Evolutionary conservation across 2,113 vertebrate genomes (phyloP).

Genomic region (Rutilus rutilus): DNA sequence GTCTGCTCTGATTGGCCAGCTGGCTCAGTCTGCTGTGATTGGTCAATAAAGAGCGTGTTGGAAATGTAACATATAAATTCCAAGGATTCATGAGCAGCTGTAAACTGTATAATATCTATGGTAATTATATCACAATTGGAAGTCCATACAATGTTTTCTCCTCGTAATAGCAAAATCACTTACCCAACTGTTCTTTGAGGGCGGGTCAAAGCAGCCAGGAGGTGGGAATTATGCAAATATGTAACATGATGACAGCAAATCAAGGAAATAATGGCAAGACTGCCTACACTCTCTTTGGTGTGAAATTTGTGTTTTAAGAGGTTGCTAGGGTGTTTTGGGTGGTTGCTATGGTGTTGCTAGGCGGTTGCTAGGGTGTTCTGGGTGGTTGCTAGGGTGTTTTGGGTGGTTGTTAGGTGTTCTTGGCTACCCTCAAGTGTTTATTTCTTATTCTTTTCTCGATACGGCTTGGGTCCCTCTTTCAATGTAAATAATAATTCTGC

Average conservation of each 20-base stretch:
- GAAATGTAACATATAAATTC: neutral
- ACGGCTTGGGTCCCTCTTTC: neutral
- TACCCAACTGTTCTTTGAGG: neutral
- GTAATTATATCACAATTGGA: neutral
- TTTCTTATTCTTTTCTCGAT: neutral
- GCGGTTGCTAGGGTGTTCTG: neutral
- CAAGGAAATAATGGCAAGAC: neutral
- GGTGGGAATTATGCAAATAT: neutral
- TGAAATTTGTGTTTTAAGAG: neutral
- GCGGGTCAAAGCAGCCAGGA: neutral
- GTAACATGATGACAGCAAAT: neutral
- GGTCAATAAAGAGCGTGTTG: neutral
- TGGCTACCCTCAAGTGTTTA: neutral
- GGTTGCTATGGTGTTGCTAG: neutral
- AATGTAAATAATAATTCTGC: neutral
- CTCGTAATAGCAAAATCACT: neutral
- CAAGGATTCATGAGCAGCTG: neutral
- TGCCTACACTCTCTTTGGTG: neutral
- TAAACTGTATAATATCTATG: neutral
- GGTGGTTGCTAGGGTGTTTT: neutral
- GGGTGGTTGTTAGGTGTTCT: neutral
- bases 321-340: neutral
- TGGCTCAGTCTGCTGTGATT: neutral
- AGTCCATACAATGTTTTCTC: too few species aligned
- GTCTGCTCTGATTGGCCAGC: too few species aligned